Percentiles rank a stretch among this genome's conserved stretches.
These are phyloP conservation scores for Cheilosia variabilis DNA, from an alignment of 2,888 invertebrate genomes.

Conservation along the genomic window DNA sequence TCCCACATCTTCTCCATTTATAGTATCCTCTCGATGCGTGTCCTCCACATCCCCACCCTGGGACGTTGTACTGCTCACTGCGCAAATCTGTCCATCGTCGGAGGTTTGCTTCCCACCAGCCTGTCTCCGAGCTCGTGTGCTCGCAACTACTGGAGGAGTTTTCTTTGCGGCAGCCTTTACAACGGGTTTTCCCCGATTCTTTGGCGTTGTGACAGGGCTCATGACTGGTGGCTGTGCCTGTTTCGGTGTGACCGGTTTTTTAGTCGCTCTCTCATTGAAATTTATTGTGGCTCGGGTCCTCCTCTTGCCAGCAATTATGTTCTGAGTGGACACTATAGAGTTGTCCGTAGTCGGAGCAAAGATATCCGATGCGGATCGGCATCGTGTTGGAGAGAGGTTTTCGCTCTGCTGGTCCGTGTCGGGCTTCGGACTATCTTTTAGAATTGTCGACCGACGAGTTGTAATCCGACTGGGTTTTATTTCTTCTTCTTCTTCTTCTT, in stretches of 20 bases:
- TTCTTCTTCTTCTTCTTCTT: conserved; percentile 74
- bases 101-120: conserved; percentile 24
- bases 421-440: conserved; percentile 14
- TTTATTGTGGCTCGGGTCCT: conserved; percentile 78
- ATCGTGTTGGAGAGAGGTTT: conserved; percentile 1
- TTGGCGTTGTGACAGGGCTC: conserved; percentile 18
- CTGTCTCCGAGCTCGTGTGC: background rate
- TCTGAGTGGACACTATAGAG: conserved; percentile 81
- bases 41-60: conserved; percentile 49
- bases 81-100: conserved; percentile 76
- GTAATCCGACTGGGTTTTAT: conserved; percentile 27
- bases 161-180: conserved; percentile 29
- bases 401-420: background rate
- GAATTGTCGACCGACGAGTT: conserved; percentile 28
- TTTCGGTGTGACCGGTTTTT: conserved; percentile 65
- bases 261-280: conserved; percentile 78
- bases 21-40: conserved; percentile 15
- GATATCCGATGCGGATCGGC: conserved; percentile 51
- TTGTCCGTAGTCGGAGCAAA: conserved; percentile 77
- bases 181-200: conserved; percentile 15
- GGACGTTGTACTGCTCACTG: conserved; percentile 77
- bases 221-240: background rate
- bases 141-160: background rate
- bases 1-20: conserved; percentile 7
- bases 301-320: conserved; percentile 81